Evolutionary conservation across 2,888 invertebrate genomes (phyloP).

Genomic region (Limenitis camilla): DNA sequence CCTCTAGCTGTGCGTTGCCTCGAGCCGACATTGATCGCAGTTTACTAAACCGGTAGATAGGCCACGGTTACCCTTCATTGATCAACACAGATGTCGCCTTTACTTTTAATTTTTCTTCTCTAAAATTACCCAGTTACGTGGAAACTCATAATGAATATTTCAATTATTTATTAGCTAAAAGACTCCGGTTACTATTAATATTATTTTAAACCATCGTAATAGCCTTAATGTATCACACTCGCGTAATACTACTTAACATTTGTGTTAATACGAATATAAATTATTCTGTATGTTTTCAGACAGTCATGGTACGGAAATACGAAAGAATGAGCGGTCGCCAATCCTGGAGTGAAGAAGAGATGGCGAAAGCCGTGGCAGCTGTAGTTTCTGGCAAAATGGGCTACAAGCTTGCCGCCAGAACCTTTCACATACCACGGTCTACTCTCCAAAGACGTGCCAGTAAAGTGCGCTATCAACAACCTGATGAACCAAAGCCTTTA

Average conservation of each 20-base stretch:
- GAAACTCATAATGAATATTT: too few relatives aligned
- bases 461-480: conserved; percentile 61
- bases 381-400: conserved; percentile 71
- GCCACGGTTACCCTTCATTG: conserved; percentile 66
- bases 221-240: conserved; percentile 18
- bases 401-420: conserved; percentile 65
- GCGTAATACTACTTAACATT: conserved; percentile 8
- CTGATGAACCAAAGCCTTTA: conserved; percentile 61
- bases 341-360: conserved; percentile 69
- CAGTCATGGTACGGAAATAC: conserved; percentile 68
- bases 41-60: conserved; percentile 67
- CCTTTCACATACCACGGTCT: conserved; percentile 67
- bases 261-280: conserved; percentile 5
- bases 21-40: conserved; percentile 64
- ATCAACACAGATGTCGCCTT: conserved; percentile 34
- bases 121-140: background rate
- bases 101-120: conserved; percentile 5
- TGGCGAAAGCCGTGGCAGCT: conserved; percentile 68
- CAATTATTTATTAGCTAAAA: too few relatives aligned
- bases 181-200: too few relatives aligned
- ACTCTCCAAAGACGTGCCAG: conserved; percentile 67
- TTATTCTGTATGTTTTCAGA: conserved; percentile 42
- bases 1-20: conserved; percentile 61
- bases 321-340: conserved; percentile 70
- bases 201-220: conserved; percentile 11